Percentiles rank a stretch among this genome's conserved stretches.
phyloP scores from a whole-genome alignment of 2,113 vertebrate genomes.

The Pseudonaja textilis region DNA sequence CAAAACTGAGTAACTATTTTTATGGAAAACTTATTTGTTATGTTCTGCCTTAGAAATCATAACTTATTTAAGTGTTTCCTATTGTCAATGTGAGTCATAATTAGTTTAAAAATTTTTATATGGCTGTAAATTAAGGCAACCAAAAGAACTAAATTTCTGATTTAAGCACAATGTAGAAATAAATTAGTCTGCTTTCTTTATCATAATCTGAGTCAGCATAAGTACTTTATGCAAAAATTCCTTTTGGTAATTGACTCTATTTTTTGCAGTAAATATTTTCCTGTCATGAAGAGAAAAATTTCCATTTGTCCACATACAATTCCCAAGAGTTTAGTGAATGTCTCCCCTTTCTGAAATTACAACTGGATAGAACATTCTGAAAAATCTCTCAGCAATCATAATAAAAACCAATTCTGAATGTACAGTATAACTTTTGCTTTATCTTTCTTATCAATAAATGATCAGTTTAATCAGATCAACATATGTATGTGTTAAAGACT shows the following conservation, averaged over 20 bases:
- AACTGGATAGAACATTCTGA: neutral
- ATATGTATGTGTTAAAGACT: neutral
- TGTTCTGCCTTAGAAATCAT: neutral
- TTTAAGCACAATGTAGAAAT: neutral
- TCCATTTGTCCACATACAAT: neutral
- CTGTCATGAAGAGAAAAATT: neutral
- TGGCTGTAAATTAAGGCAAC: neutral
- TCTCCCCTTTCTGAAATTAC: neutral
- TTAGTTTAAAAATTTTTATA: neutral
- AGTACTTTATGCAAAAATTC: neutral
- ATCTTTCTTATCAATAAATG: neutral
- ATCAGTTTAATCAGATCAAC: neutral
- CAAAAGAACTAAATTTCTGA: neutral
- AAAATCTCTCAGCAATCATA: neutral
- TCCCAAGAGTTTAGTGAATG: neutral
- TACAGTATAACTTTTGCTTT: neutral
- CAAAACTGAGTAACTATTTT: slow-evolving; percentile 15
- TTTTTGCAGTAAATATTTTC: neutral
- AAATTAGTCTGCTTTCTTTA: neutral
- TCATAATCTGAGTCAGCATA: neutral
- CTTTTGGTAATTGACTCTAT: neutral
- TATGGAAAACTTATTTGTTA: neutral
- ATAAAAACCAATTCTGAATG: neutral
- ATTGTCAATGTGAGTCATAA: neutral
- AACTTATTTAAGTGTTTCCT: neutral